Evolutionary conservation across 1,140 invertebrate genomes (phyloP).

Genomic region (Ips typographus): DNA sequence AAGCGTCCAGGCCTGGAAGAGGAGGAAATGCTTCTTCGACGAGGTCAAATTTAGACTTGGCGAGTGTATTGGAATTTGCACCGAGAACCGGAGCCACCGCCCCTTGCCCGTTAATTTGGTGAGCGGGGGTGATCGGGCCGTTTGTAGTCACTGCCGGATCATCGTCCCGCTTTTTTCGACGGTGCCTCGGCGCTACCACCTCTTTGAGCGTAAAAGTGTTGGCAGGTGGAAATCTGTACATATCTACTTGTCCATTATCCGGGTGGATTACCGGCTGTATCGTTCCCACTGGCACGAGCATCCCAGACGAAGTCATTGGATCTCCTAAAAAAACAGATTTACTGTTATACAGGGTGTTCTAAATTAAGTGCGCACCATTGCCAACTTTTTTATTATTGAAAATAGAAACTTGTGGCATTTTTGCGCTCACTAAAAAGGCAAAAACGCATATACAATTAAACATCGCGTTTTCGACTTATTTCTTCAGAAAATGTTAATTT

Average conservation of each 20-base stretch:
- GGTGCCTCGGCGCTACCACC: conserved; percentile 46
- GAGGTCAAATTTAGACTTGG: conserved; percentile 71
- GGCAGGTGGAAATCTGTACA: conserved; percentile 32
- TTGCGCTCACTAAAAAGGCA: too few species aligned
- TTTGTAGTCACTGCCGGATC: conserved; percentile 36
- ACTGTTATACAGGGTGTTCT: too few species aligned
- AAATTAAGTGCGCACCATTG: too few species aligned
- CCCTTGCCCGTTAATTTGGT: conserved; percentile 7
- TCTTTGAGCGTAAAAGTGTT: conserved; percentile 37
- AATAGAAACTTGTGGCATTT: too few species aligned
- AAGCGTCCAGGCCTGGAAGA: conserved; percentile 56
- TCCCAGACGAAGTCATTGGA: neutral
- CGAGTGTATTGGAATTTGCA: conserved; percentile 8
- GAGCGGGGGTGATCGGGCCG: conserved; percentile 2
- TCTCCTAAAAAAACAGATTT: too few species aligned
- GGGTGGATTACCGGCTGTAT: conserved; percentile 23
- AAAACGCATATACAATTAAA: too few species aligned
- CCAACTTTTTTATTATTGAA: too few species aligned
- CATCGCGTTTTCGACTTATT: too few species aligned
- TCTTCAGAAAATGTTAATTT: neutral
- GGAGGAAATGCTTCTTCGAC: conserved; percentile 81
- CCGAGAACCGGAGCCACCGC: conserved; percentile 18
- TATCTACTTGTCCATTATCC: conserved; percentile 21
- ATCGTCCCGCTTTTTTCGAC: conserved; percentile 55
- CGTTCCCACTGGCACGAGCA: conserved; percentile 5